A percentile compares a stretch with the other conserved stretches of the same genome.
These are phyloP conservation scores for Phyllotreta striolata DNA, from an alignment of 2,888 invertebrate species.

Conservation along the genomic window DNA sequence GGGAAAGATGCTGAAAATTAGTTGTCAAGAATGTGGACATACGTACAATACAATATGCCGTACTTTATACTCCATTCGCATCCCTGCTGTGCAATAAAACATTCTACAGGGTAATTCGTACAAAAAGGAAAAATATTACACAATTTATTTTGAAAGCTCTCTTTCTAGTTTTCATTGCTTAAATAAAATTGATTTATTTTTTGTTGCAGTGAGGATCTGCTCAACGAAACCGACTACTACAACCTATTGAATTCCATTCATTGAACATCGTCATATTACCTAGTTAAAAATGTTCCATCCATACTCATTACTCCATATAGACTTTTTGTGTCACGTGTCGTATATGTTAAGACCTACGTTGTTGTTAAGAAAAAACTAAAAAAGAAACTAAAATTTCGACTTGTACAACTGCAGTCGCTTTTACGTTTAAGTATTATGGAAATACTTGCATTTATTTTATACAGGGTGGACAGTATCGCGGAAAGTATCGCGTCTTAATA, in stretches of 20 bases:
- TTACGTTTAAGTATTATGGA: not conserved
- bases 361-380: conserved; percentile 22
- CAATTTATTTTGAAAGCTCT: too few species aligned
- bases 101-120: too few species aligned
- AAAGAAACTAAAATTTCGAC: conserved; percentile 12
- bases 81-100: too few species aligned
- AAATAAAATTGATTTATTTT: not conserved
- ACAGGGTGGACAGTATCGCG: too few species aligned
- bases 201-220: conserved; percentile 46
- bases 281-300: conserved; percentile 31
- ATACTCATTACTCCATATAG: conserved; percentile 27
- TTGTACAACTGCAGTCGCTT: conserved; percentile 24
- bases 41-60: too few species aligned
- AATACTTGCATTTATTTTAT: too few species aligned
- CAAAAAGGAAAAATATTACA: not conserved
- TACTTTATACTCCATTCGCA: too few species aligned
- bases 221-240: conserved; percentile 55
- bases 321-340: conserved; percentile 33
- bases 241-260: conserved; percentile 51
- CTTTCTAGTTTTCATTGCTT: not conserved
- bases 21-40: too few species aligned
- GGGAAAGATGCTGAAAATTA: too few species aligned
- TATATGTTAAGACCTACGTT: conserved; percentile 27
- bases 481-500: too few species aligned
- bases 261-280: conserved; percentile 37